A percentile compares a stretch with the other conserved stretches of the same genome.
Evolutionary conservation across 2,113 vertebrate genomes (phyloP).

Genomic region (Catagonus wagneri): DNA sequence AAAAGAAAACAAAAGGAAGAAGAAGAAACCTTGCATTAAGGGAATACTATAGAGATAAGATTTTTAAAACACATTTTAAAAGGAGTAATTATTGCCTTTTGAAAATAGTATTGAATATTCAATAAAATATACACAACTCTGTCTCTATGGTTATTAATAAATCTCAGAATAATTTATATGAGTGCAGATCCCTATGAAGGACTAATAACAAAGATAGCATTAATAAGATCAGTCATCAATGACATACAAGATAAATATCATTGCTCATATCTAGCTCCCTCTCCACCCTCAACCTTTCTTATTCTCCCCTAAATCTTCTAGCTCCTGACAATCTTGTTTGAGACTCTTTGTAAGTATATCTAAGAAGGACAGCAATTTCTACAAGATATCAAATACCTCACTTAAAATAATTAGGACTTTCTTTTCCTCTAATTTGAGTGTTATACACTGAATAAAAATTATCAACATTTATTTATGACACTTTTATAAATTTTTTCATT

Average conservation of each 20-base stretch:
- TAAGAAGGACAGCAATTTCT: not conserved
- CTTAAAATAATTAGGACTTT: not conserved
- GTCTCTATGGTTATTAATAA: not conserved
- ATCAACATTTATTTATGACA: not conserved
- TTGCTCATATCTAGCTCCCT: not conserved
- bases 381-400: not conserved
- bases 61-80: not conserved
- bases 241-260: not conserved
- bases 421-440: not conserved
- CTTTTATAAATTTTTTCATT: not conserved
- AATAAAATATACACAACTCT: not conserved
- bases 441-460: not conserved
- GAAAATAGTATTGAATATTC: constrained; percentile 9
- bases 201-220: not conserved
- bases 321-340: not conserved
- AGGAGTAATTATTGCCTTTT: not conserved
- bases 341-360: not conserved
- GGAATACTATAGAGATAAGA: not conserved
- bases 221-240: not conserved
- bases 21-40: not conserved
- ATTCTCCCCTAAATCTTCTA: not conserved
- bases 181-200: not conserved
- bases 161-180: constrained; percentile 41
- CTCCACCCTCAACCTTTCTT: not conserved
- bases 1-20: too few species aligned